Evolutionary conservation across 2,113 vertebrate genomes (phyloP).

Genomic region (Podarcis raffonei): DNA sequence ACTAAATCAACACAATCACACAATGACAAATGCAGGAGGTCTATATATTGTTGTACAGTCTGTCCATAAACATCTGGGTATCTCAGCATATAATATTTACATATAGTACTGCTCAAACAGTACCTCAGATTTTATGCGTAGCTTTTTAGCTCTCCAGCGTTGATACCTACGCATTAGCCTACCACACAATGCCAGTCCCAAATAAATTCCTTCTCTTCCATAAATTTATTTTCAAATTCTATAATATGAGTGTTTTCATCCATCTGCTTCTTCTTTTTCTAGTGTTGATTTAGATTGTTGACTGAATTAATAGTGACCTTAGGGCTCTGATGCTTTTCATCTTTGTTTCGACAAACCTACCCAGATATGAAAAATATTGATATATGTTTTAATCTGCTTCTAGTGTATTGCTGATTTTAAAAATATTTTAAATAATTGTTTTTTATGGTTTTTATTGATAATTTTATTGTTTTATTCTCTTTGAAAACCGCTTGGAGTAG

Average conservation of each 20-base stretch:
- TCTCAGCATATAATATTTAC: neutral
- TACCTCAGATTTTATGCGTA: neutral
- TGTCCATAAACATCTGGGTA: neutral
- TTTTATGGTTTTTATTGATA: too few species aligned
- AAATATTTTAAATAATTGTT: too few species aligned
- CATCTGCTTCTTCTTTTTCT: neutral
- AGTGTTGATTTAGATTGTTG: too few species aligned
- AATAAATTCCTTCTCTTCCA: neutral
- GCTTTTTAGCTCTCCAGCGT: neutral
- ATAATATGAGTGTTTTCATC: neutral
- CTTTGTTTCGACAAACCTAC: too few species aligned
- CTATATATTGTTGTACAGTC: neutral
- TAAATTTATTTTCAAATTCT: neutral
- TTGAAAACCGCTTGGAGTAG: too few species aligned
- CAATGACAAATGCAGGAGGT: neutral
- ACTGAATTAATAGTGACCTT: neutral
- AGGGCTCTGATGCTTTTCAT: neutral
- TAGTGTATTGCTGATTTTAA: too few species aligned
- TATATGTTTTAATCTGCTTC: too few species aligned
- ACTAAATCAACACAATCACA: neutral
- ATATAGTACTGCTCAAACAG: neutral
- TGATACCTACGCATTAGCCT: neutral
- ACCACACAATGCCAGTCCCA: neutral
- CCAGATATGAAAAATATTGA: too few species aligned
- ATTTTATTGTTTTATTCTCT: too few species aligned